Evolutionary conservation across 2,797 vertebrate genomes (phyloP), one percentile per base, ranked within the genome.

Genomic region (Bradypus variegatus): DNA sequence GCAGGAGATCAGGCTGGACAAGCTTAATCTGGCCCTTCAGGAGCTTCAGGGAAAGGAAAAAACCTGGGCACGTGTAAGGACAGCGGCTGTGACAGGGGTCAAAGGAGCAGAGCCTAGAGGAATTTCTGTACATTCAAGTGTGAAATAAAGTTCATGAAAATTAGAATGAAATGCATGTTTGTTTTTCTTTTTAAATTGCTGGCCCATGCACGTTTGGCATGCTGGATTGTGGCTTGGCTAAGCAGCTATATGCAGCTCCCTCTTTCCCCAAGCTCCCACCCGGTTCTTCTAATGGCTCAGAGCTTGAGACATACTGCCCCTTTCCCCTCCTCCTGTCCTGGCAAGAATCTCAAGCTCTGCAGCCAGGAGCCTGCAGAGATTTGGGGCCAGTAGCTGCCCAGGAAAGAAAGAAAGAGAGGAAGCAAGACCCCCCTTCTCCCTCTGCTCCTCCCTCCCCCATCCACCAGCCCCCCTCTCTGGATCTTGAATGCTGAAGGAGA

Each of bases 401-500:
- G 91, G 93, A 90, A 88, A 94, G 91, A 94, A 93, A 95, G 95
- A 96, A 91, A 95, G 86, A 82, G 91, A 96, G 95, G 95, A 96
- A 95, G 94, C 89, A n/a, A 92, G 86, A 85, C 77, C 87, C 41
- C 81, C 53, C 53, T 27, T 16, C 60, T 45, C 58, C 31, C 48
- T n/a, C 33, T 18, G 6, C 50, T 65, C 62, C 53, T 69, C 77
- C 62, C 82, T 79, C 92, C 89, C 72, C 69, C 70, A 48, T 25
- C 45, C 85, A 92, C 93, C 79, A 93, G 93, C 85, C 91, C 79
- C 70, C 91, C 75, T 94, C 84, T 77, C 93, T n/a, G 73, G 94
- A 92, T 89, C 94, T 92, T 96, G 95, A 96, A 94, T 96, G 86
- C 86, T 90, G 72, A 65, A 75, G 92, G 94, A 96, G 96, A 96